These are phyloP conservation scores for human DNA, from an alignment of 2,113 vertebrate genomes.

Conservation along the genomic window GRCh38 chr7:37060001-37060500, in stretches of 20 bases:
- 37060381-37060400: too few species aligned
- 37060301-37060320: too few species aligned
- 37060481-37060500: too few species aligned
- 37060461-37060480: too few species aligned
- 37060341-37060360: too few species aligned
- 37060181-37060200: not conserved
- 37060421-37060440: too few species aligned
- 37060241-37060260: not conserved
- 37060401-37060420: too few species aligned
- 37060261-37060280: not conserved
- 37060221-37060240: not conserved
- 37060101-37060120: not conserved
- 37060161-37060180: not conserved
- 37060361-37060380: too few species aligned
- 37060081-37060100: not conserved
- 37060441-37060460: too few species aligned
- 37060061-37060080: not conserved
- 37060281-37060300: not conserved
- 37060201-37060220: not conserved
- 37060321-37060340: too few species aligned
- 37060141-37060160: not conserved
- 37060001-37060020: too few species aligned
- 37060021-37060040: not conserved
- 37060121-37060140: not conserved
- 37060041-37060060: not conserved